A percentile compares a stretch with the other conserved stretches of the same genome.
Evolutionary conservation across 2,888 invertebrate species (phyloP).

Genomic region (Drosophila multiciliata): DNA sequence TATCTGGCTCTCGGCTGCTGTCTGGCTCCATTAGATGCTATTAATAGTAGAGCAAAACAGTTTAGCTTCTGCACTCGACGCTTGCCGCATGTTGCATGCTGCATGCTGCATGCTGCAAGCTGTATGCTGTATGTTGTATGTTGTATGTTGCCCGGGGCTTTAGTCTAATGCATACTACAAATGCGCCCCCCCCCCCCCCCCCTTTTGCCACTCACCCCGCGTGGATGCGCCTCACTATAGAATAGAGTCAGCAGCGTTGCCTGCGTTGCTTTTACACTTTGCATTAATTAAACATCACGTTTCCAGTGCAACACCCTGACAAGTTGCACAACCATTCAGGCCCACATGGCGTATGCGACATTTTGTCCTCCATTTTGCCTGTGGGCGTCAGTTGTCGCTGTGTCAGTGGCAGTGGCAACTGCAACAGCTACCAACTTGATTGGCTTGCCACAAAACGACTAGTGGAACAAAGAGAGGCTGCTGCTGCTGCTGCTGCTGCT

Average conservation of each 20-base stretch:
- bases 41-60: constrained; percentile 71
- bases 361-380: constrained; percentile 30
- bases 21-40: constrained; percentile 70
- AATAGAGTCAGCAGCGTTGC: constrained; percentile 8
- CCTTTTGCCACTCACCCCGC: not conserved
- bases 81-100: constrained; percentile 31
- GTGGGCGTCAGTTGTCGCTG: constrained; percentile 7
- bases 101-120: not conserved
- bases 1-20: constrained; percentile 15
- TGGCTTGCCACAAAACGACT: constrained; percentile 68
- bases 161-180: constrained; percentile 24
- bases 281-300: constrained; percentile 83
- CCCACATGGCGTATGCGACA: constrained; percentile 45
- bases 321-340: constrained; percentile 63
- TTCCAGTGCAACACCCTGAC: constrained; percentile 79
- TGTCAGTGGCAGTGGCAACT: constrained; percentile 8
- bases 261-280: constrained; percentile 54
- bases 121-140: not conserved
- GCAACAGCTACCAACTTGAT: constrained; percentile 39
- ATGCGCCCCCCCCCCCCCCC: constrained; percentile 3
- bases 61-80: constrained; percentile 65
- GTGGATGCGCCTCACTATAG: not conserved
- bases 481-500: not conserved
- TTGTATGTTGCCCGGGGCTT: constrained; percentile 31
- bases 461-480: constrained; percentile 46